phyloP scores from a whole-genome alignment of 2,113 vertebrate species.

The Clarias macrocephalus region DNA sequence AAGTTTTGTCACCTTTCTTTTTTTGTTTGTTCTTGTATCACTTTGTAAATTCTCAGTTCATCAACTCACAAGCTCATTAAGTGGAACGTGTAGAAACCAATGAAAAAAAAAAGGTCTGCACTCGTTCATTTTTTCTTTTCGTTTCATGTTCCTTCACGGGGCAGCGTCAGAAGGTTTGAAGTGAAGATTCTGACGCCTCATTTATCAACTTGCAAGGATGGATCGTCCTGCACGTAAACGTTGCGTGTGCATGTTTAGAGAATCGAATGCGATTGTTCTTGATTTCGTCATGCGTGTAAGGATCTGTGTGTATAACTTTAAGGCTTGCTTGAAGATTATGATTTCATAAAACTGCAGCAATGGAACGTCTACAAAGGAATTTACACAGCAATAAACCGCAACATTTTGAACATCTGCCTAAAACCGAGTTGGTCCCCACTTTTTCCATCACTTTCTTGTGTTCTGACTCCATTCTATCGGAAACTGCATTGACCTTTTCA shows the following conservation, averaged over 20 bases:
- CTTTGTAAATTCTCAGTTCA: slow-evolving; percentile 11
- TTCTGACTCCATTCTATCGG: too few relatives aligned
- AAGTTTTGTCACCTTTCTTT: background rate
- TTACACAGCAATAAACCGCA: too few relatives aligned
- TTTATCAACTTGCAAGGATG: background rate
- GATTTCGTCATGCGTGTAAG: background rate
- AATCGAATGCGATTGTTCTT: too few relatives aligned
- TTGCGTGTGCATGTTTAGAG: background rate
- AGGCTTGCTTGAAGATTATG: background rate
- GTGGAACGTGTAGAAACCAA: background rate
- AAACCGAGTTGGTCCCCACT: too few relatives aligned
- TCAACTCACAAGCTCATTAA: background rate
- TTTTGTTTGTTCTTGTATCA: background rate
- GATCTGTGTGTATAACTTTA: background rate
- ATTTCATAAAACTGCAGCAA: background rate
- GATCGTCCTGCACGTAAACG: background rate
- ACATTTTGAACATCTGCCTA: too few relatives aligned
- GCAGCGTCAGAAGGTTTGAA: background rate
- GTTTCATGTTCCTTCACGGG: background rate
- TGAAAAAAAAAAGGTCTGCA: background rate
- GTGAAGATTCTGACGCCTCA: background rate
- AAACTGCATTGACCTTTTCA: too few relatives aligned
- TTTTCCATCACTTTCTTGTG: too few relatives aligned
- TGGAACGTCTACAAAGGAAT: too few relatives aligned
- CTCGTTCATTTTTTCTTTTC: background rate